Base-by-base conservation (phyloP, 2,888 invertebrate genomes). In the Dicranocentrus wangi region DNA sequence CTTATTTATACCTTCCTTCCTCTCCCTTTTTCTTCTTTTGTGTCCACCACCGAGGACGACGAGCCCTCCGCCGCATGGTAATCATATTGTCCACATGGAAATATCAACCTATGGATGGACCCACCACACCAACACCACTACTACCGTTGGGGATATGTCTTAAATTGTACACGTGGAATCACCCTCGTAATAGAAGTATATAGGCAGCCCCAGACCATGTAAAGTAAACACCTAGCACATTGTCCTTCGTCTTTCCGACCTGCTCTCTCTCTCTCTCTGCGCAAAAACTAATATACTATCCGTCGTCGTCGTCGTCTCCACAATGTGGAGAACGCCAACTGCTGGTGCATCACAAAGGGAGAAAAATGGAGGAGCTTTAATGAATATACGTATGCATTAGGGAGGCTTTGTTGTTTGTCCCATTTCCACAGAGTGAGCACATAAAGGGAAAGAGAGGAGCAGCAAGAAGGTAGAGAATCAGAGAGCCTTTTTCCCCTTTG, bases 131-230 rank as follows among this genome's bases (percentile, higher is more conserved):
- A n/a, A n/a, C n/a, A n/a, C n/a, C n/a, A n/a, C n/a, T n/a, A n/a
- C n/a, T n/a, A n/a, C n/a, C n/a, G n/a, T 39, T 39, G 39, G 7
- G 63, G 47, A 42, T 47, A n/a, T n/a, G n/a, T n/a, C n/a, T n/a
- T n/a, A n/a, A n/a, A n/a, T n/a, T 61, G 63, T 72, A 72, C 72
- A 72, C 72, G 72, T 72, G 72, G 42, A 71, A 47, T 71, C 55
- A 7, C 13, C 39, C 39, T 39, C 13, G 8, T 39, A 39, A 8
- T 8, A 39, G 13, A 8, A 39, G 7, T 39, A 39, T 39, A 39
- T 13, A 39, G 13, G 39, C 13, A 7, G 39, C 39, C 19, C 7
- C 23, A 55, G 19, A 55, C n/a, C n/a, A n/a, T 47, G 47, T 15
- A 47, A 32, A 8, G 47, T 28, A 51, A 72, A 61, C 60, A 60